phyloP scores from a whole-genome alignment of 2,797 vertebrate genomes.

The Lates japonicus region DNA sequence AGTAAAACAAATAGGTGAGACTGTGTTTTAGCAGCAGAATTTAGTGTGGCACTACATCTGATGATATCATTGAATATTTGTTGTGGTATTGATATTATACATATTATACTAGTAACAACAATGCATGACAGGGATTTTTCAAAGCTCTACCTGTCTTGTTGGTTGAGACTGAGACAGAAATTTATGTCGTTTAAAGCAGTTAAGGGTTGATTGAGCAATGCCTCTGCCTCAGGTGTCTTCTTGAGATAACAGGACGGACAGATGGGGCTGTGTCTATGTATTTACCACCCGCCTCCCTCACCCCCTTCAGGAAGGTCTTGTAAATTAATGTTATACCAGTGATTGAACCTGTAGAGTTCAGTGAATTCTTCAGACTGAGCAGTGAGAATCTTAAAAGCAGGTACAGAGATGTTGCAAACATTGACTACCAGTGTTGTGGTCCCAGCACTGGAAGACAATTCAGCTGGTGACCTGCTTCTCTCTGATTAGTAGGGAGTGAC shows the following conservation, averaged over 20 bases:
- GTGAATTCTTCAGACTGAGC: conserved; percentile 70
- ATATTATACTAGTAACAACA: conserved; percentile 10
- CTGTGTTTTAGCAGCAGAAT: too few relatives aligned
- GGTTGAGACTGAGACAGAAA: conserved; percentile 16
- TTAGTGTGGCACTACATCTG: conserved; percentile 24
- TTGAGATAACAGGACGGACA: conserved; percentile 60
- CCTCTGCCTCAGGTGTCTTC: conserved; percentile 51
- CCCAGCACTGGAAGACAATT: conserved; percentile 61
- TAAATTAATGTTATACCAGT: conserved; percentile 68
- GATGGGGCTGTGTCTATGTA: conserved; percentile 43
- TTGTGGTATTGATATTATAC: conserved; percentile 22
- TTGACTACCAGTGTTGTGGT: conserved; percentile 19
- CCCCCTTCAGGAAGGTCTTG: conserved; percentile 26
- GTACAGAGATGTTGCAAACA: conserved; percentile 34
- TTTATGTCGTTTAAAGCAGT: too few relatives aligned
- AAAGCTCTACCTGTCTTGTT: conserved; percentile 7
- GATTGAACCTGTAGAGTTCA: conserved; percentile 79
- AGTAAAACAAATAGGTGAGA: conserved; percentile 37
- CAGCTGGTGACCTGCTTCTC: conserved; percentile 44
- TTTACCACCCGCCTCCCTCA: conserved; percentile 3
- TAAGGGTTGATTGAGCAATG: conserved; percentile 65
- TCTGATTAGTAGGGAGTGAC: not conserved
- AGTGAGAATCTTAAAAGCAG: conserved; percentile 63
- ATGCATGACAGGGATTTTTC: conserved; percentile 22
- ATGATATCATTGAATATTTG: conserved; percentile 19